Base-by-base conservation (phyloP, 1,140 invertebrate genomes). In the Zaprionus taronus region DNA sequence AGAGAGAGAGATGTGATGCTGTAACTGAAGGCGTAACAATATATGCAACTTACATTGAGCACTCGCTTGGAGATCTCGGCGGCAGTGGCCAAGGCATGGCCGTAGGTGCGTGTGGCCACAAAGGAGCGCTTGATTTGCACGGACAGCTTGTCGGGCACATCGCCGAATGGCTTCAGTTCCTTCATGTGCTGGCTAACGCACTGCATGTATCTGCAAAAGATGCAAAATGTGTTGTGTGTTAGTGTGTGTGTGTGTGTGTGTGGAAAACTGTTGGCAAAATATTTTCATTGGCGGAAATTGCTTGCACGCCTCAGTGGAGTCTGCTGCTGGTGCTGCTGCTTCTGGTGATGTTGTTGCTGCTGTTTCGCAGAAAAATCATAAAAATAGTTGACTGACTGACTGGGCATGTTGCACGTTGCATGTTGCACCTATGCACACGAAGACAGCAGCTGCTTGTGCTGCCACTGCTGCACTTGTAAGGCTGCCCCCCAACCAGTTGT, bases 111-210 rank as follows among this genome's bases (percentile, higher is more conserved):
- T 0, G 98, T 98, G 1, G 98, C 98, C 15, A 99, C 96, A 93
- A 99, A 99, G 0, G 98, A 97, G 36, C 98, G 94, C 90, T 97
- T 97, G 53, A 99, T 95, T 93, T 99, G 97, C 15, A 96, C 94
- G 1, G 96, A 96, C 17, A 99, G 94, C 93, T 98, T 99, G 79
- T 96, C 95, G 0, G 98, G 98, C 22, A 98, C 97, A 93, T 99
- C 98, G 3, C 97, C 98, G 92, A 99, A 99, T 0, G 98, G 98
- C 90, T 97, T 96, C 91, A 99, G 95, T 68, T 98, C 96, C 55
- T 96, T 95, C 98, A 99, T 99, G 83, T 98, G 95, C 80, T 97
- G 96, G 67, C 95, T 96, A 38, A 99, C 96, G 93, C 98, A 99
- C 24, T 95, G 95, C 75, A 98, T 93, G 92, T 98, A 97, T 79